phyloP scores from a whole-genome alignment of 2,113 vertebrate species.

The Grus americana region DNA sequence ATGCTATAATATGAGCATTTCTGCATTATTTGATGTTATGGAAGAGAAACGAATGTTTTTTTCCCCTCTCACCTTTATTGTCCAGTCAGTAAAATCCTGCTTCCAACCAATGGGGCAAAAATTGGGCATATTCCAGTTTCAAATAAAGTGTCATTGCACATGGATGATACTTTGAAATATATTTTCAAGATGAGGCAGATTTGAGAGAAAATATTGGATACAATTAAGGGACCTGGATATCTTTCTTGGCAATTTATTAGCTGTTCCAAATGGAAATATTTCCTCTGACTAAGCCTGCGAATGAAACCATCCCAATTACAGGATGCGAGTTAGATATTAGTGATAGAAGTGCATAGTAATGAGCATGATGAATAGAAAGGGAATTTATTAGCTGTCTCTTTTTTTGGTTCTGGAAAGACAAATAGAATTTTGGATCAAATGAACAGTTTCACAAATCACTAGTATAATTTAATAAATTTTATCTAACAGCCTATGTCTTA shows the following conservation, averaged over 20 bases:
- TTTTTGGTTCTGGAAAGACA: background rate
- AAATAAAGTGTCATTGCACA: background rate
- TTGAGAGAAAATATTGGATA: background rate
- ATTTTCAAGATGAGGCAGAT: background rate
- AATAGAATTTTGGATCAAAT: background rate
- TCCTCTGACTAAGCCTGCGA: background rate
- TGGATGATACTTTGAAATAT: background rate
- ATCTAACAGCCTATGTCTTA: background rate
- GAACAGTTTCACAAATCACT: background rate
- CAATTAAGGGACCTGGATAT: background rate
- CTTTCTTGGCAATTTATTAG: background rate
- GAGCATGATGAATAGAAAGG: background rate
- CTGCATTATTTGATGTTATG: background rate
- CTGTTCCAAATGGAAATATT: background rate
- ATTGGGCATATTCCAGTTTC: background rate
- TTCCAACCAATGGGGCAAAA: background rate
- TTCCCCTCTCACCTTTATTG: background rate
- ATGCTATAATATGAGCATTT: background rate
- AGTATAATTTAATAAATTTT: background rate
- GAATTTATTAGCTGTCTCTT: background rate
- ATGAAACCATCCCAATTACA: background rate
- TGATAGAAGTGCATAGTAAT: background rate
- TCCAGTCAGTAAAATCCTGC: background rate
- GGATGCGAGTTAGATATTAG: constrained; percentile 5
- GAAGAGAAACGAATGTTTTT: background rate